Conservation (phyloP, 2,888 invertebrate species). For the Dryobotodes eremita region DNA sequence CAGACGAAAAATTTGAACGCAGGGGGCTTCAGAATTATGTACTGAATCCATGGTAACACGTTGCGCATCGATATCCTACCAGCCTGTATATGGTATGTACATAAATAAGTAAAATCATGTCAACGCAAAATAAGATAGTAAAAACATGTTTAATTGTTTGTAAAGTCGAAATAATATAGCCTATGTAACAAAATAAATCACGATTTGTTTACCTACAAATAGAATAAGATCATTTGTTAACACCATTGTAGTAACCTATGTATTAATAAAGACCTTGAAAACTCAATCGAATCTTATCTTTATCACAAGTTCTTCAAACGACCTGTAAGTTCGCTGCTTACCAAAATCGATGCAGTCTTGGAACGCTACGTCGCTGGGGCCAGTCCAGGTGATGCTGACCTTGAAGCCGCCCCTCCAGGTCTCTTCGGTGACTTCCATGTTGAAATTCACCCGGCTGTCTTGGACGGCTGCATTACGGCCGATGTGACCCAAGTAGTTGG, state of each 20-base stretch:
- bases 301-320: background rate
- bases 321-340: constrained; percentile 60
- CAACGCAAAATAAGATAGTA: background rate
- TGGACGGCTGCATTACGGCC: constrained; percentile 76
- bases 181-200: background rate
- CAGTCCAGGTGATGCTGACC: constrained; percentile 82
- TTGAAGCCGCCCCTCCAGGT: constrained; percentile 77
- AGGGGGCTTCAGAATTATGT: too few species aligned
- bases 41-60: too few species aligned
- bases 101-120: background rate
- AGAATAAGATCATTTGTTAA: background rate
- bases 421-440: constrained; percentile 71
- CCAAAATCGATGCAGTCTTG: constrained; percentile 89
- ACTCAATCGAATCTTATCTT: background rate
- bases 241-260: background rate
- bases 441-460: constrained; percentile 78
- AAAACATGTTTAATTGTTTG: background rate
- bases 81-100: too few species aligned
- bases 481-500: constrained; percentile 77
- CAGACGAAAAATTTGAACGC: too few species aligned
- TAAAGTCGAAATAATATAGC: background rate
- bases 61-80: too few species aligned
- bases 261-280: background rate
- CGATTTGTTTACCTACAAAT: background rate
- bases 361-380: constrained; percentile 82